phyloP scores from a whole-genome alignment of 2,113 vertebrate genomes.

The Pseudolaguvia tuberculata region DNA sequence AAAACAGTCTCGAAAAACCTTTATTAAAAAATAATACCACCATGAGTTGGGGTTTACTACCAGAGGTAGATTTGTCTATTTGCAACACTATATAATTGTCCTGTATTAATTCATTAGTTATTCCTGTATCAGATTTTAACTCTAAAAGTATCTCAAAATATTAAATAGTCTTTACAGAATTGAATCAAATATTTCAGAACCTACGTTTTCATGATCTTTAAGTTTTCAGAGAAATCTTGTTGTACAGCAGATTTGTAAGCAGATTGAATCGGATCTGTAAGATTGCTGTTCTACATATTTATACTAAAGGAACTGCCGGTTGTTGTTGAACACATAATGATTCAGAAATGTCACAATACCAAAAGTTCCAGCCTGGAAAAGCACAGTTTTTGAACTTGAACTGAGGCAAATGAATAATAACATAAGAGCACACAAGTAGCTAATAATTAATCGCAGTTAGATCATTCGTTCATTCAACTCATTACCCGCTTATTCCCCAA shows the following conservation, averaged over 20 bases:
- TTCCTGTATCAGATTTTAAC: neutral
- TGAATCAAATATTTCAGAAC: conserved; percentile 21
- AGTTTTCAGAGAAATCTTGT: neutral
- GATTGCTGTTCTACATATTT: conserved; percentile 42
- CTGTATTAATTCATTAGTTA: neutral
- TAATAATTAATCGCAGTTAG: no score
- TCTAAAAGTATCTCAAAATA: neutral
- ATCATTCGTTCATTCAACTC: no score
- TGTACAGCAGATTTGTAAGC: neutral
- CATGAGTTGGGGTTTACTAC: neutral
- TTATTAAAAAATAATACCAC: conserved; percentile 29
- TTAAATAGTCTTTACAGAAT: neutral
- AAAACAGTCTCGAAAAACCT: conserved; percentile 52
- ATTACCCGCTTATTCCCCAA: no score
- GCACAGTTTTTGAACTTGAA: neutral
- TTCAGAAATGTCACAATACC: conserved; percentile 30
- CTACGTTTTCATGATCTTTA: conserved; percentile 50
- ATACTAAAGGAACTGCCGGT: conserved; percentile 41
- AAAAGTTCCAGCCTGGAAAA: conserved; percentile 26
- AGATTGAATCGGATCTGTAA: neutral
- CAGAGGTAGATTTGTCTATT: neutral
- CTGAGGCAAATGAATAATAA: neutral
- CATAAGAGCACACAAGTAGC: no score
- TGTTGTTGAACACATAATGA: neutral
- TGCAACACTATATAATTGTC: neutral